phyloP scores from a whole-genome alignment of 2,797 vertebrate genomes.

The Peromyscus attwateri region DNA sequence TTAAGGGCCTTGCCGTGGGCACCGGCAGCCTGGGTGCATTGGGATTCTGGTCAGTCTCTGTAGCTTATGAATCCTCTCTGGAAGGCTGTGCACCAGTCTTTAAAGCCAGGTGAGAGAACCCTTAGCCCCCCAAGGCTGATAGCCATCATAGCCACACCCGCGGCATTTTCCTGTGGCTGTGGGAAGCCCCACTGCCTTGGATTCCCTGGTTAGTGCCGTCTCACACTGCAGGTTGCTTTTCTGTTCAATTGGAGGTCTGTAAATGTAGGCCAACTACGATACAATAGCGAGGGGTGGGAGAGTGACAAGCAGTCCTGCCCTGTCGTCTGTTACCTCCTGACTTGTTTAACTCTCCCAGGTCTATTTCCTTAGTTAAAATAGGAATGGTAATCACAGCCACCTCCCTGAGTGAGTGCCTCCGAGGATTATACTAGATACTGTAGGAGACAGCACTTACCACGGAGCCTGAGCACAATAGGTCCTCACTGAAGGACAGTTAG shows the following conservation, averaged over 20 bases:
- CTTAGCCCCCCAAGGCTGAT: neutral
- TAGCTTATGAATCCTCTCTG: neutral
- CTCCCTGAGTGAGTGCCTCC: neutral
- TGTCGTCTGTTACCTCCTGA: neutral
- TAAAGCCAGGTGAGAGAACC: neutral
- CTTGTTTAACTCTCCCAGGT: neutral
- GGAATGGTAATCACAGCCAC: neutral
- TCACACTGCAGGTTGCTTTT: neutral
- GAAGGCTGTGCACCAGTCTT: neutral
- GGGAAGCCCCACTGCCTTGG: neutral
- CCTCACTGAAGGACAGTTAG: neutral
- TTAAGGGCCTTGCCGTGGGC: neutral
- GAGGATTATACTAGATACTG: neutral
- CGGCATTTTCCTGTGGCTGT: neutral
- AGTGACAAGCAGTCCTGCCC: neutral
- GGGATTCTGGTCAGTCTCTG: neutral
- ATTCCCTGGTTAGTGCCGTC: neutral
- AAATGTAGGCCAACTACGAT: neutral
- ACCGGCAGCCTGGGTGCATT: neutral
- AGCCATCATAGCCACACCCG: neutral
- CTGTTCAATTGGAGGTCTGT: neutral
- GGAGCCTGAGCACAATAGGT: neutral
- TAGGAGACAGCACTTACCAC: neutral
- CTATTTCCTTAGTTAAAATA: slow-evolving; percentile 33
- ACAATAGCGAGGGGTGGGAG: neutral